phyloP scores from a whole-genome alignment of 2,888 invertebrate species.

The Chymomyza caudatula region DNA sequence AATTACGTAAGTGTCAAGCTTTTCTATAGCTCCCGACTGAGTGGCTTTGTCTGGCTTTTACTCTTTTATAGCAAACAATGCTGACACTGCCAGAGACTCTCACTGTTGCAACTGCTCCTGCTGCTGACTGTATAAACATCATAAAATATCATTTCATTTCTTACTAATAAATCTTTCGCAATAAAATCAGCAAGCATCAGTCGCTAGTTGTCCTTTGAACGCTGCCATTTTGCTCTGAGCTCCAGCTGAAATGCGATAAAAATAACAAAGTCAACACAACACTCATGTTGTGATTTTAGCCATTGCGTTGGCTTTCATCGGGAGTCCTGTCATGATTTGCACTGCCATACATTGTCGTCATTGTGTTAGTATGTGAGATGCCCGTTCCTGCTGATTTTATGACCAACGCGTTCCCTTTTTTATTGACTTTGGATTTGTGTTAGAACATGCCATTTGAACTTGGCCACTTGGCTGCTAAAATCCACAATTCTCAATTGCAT shows the following conservation, averaged over 20 bases:
- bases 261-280: slow-evolving; percentile 54
- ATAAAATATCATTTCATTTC: slow-evolving; percentile 61
- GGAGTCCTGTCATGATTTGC: slow-evolving; percentile 21
- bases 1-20: too few species aligned
- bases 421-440: slow-evolving; percentile 59
- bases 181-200: slow-evolving; percentile 52
- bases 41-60: not conserved
- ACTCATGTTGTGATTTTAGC: slow-evolving; percentile 7
- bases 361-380: not conserved
- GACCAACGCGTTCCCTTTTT: slow-evolving; percentile 21
- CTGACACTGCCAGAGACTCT: not conserved
- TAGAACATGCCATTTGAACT: slow-evolving; percentile 34
- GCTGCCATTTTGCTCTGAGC: slow-evolving; percentile 11
- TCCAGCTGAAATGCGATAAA: slow-evolving; percentile 63
- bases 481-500: slow-evolving; percentile 32
- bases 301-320: not conserved
- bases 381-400: slow-evolving; percentile 1
- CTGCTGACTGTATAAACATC: slow-evolving; percentile 47
- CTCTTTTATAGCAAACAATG: not conserved
- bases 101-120: not conserved
- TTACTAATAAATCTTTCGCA: slow-evolving; percentile 57
- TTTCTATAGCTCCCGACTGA: not conserved
- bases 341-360: not conserved
- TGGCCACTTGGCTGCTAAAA: too few species aligned
- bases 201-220: slow-evolving; percentile 4